Evolutionary conservation across 1,140 invertebrate genomes (phyloP).

Genomic region (Cylas formicarius): DNA sequence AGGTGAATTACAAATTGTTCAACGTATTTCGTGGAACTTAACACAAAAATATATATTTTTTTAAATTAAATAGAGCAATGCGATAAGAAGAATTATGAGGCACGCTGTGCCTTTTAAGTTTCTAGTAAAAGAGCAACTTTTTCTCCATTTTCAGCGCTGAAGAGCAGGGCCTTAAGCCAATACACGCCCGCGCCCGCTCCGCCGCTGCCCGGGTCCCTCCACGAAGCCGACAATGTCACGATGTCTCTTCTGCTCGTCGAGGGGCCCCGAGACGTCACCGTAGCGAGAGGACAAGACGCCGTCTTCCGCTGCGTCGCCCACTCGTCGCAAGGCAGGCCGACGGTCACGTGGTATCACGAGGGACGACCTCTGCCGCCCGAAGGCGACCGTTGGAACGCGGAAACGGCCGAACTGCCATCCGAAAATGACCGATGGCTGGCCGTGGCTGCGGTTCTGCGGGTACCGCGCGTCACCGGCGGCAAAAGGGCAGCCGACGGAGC

Average conservation of each 20-base stretch:
- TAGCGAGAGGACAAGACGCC: conserved; percentile 27
- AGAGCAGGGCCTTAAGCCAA: conserved; percentile 9
- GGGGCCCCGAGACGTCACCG: conserved; percentile 33
- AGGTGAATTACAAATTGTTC: too few relatives aligned
- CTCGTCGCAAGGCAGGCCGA: conserved; percentile 25
- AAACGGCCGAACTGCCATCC: too few relatives aligned
- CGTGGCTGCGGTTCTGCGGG: conserved; percentile 23
- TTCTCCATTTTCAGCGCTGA: conserved; percentile 13
- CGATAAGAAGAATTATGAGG: too few relatives aligned
- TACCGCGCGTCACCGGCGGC: conserved; percentile 24
- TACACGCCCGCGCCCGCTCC: conserved; percentile 10
- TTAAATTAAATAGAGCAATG: too few relatives aligned
- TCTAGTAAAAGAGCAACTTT: too few relatives aligned
- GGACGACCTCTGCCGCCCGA: conserved; percentile 19
- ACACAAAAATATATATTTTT: too few relatives aligned
- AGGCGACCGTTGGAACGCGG: conserved; percentile 23
- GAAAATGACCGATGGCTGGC: too few relatives aligned
- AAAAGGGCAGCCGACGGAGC: conserved; percentile 19
- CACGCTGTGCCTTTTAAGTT: too few relatives aligned
- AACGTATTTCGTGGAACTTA: too few relatives aligned
- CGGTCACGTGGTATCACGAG: conserved; percentile 30
- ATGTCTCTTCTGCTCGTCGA: conserved; percentile 13
- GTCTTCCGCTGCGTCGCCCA: conserved; percentile 25
- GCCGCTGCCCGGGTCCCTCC: not conserved
- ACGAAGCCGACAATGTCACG: conserved; percentile 7